Percentiles rank a stretch among this genome's conserved stretches.
phyloP scores from a whole-genome alignment of 2,797 vertebrate genomes.

The Sebastes miniatus region DNA sequence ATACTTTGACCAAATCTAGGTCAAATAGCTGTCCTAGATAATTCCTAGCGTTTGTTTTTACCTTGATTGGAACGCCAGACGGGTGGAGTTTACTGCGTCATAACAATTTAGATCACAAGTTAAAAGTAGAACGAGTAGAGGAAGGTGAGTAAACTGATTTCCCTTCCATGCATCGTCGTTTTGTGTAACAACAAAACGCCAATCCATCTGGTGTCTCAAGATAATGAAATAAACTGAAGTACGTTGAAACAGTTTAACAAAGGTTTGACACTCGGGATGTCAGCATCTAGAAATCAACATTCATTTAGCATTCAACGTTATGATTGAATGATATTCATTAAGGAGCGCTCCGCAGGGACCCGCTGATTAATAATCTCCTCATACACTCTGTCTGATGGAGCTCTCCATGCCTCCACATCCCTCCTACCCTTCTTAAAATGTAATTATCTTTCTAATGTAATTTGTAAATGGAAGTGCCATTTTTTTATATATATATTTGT shows the following conservation, averaged over 20 bases:
- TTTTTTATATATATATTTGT: background rate
- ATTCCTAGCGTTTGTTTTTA: constrained; percentile 28
- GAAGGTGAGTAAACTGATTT: constrained; percentile 10
- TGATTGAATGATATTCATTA: constrained; percentile 54
- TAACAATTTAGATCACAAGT: background rate
- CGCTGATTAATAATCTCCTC: constrained; percentile 59
- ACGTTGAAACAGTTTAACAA: constrained; percentile 15
- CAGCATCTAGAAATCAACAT: constrained; percentile 25
- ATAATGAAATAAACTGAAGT: constrained; percentile 8
- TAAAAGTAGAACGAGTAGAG: constrained; percentile 1
- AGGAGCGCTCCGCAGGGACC: constrained; percentile 26
- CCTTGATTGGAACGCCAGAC: background rate
- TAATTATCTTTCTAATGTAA: constrained; percentile 24
- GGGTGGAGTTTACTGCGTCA: constrained; percentile 10
- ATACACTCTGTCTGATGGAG: constrained; percentile 31
- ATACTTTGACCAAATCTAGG: constrained; percentile 39
- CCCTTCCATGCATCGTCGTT: background rate
- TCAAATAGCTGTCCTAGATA: constrained; percentile 41
- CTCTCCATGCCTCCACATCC: constrained; percentile 14
- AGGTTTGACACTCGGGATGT: background rate
- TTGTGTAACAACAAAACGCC: background rate
- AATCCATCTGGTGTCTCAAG: constrained; percentile 27
- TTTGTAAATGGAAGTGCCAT: constrained; percentile 16
- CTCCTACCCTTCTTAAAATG: constrained; percentile 7
- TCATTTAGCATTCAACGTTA: constrained; percentile 25